A percentile compares a stretch with the other conserved stretches of the same genome.
Conservation (phyloP, 2,888 invertebrate genomes). For the Volucella zonaria region DNA sequence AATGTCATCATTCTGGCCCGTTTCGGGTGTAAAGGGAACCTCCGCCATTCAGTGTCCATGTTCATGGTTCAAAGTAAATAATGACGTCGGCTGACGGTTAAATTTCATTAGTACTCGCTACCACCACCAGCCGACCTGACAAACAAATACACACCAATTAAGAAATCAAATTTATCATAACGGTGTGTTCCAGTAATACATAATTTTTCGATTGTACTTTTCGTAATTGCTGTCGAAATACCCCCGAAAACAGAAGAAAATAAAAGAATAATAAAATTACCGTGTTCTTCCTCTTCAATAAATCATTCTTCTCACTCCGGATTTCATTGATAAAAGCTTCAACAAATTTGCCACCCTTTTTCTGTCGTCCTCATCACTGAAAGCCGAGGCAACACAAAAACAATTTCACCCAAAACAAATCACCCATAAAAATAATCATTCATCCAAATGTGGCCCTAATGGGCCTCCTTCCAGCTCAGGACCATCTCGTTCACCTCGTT, state of each 20-base stretch:
- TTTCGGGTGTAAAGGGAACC: no score
- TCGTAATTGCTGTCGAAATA: conserved; percentile 38
- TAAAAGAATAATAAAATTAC: conserved; percentile 9
- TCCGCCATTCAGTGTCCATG: no score
- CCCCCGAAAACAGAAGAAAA: background rate
- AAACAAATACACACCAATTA: conserved; percentile 30
- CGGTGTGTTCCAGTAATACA: conserved; percentile 9
- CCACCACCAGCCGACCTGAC: background rate
- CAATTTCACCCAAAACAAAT: conserved; percentile 67
- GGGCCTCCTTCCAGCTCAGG: conserved; percentile 5
- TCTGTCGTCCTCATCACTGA: conserved; percentile 5
- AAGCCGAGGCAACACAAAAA: conserved; percentile 39
- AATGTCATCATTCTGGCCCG: background rate
- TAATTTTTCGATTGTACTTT: conserved; percentile 33
- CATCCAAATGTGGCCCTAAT: conserved; percentile 64
- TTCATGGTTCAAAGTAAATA: no score
- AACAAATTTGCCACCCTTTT: conserved; percentile 22
- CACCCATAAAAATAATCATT: conserved; percentile 72
- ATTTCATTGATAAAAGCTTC: conserved; percentile 54
- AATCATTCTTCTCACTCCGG: conserved; percentile 37
- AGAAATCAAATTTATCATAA: conserved; percentile 54
- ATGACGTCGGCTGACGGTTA: no score
- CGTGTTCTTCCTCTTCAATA: conserved; percentile 47
- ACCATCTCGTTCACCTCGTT: no score
- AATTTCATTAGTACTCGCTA: background rate